phyloP scores from a whole-genome alignment of 2,113 vertebrate genomes.

The Progne subis region DNA sequence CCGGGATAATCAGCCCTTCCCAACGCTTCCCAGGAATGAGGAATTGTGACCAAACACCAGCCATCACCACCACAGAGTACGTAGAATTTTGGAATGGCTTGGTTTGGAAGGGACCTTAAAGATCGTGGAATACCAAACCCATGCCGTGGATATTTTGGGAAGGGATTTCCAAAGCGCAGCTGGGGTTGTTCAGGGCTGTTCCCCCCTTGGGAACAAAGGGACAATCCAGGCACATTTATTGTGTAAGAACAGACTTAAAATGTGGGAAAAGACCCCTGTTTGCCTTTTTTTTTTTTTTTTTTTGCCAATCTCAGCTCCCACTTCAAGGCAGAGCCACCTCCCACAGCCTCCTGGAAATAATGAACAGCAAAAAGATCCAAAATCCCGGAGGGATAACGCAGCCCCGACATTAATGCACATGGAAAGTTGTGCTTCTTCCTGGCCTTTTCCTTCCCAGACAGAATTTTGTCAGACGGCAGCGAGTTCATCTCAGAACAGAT shows the following conservation, averaged over 20 bases:
- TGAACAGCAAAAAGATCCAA: neutral
- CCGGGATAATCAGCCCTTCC: neutral
- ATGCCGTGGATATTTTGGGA: fast-evolving
- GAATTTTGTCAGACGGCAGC: constrained; percentile 40
- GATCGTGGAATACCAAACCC: neutral
- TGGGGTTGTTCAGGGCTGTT: neutral
- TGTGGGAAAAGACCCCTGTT: neutral
- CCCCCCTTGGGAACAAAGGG: neutral
- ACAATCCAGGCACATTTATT: neutral
- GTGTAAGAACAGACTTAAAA: neutral
- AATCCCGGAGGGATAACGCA: neutral
- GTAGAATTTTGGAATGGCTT: neutral
- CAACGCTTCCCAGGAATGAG: neutral
- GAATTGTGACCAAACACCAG: neutral
- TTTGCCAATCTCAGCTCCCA: constrained; percentile 32
- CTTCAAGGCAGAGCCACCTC: neutral
- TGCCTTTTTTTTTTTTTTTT: neutral
- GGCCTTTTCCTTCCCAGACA: constrained; percentile 38
- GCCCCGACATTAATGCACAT: constrained; percentile 15
- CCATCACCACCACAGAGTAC: neutral
- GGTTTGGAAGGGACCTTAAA: neutral
- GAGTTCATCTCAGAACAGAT: constrained; percentile 50
- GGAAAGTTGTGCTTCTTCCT: constrained; percentile 38
- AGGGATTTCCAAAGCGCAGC: neutral
- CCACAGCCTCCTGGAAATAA: constrained; percentile 25